Evolutionary conservation across 1,140 invertebrate species (phyloP).

Genomic region (Agraylea sexmaculata): DNA sequence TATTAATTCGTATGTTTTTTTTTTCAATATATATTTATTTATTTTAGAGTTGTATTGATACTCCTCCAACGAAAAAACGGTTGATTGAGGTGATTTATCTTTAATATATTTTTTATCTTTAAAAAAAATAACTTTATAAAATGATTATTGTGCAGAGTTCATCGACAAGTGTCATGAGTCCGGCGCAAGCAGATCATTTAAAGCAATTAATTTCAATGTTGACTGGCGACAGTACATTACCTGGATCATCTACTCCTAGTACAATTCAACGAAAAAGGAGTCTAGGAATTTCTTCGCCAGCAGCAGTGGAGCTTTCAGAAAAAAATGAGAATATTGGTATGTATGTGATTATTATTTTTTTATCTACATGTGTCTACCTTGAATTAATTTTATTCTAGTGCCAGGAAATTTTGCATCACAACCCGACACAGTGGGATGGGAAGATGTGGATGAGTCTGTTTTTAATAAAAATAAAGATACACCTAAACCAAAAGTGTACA

Average conservation of each 20-base stretch:
- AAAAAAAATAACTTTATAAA: background rate
- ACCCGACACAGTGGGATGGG: constrained; percentile 37
- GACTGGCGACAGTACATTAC: constrained; percentile 1
- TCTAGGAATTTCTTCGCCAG: background rate
- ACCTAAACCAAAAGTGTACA: constrained; percentile 12
- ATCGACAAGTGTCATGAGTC: too few species aligned
- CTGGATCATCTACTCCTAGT: constrained; percentile 2
- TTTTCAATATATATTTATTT: constrained; percentile 10
- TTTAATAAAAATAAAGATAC: background rate
- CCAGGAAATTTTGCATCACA: constrained; percentile 29
- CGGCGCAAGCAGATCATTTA: constrained; percentile 7
- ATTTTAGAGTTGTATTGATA: constrained; percentile 29
- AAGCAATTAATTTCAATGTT: constrained; percentile 8
- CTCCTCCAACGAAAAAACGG: constrained; percentile 31
- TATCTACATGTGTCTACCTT: background rate
- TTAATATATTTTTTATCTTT: constrained; percentile 3
- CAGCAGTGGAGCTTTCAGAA: too few species aligned
- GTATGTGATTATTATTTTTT: background rate
- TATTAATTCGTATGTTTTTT: background rate
- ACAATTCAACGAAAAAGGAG: constrained; percentile 2
- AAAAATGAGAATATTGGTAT: background rate
- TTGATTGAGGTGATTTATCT: background rate
- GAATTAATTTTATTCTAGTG: too few species aligned
- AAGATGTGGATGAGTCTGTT: constrained; percentile 24
- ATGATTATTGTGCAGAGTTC: background rate